Base-by-base conservation (phyloP, 2,113 vertebrate species). In the Phasianus colchicus region DNA sequence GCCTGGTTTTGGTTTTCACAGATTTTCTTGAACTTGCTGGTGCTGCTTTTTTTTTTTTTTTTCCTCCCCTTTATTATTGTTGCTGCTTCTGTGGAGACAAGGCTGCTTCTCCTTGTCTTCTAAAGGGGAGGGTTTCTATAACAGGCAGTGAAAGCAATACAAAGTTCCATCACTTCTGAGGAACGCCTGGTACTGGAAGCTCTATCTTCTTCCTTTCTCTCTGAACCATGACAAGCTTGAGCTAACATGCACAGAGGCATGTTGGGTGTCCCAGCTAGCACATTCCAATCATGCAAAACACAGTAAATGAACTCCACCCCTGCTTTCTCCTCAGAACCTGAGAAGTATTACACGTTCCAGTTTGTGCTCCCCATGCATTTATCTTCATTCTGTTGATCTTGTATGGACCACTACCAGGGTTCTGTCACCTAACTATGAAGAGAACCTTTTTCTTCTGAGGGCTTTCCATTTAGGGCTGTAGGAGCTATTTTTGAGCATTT, bases 201-300 rank as follows among this genome's bases (percentile, higher is more conserved):
- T 71, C 69, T 22, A 8, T 45, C 42, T 24, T 32, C 30, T 66
- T 32, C 17, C 27, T 67, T 67, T 29, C 20, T 22, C 65, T 67
- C 65, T n/a, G 42, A 45, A n/a, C 30, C 42, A 24, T n/a, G 43
- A 22, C 42, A 10, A n/a, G 6, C 65, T n/a, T 55, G 58, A 43
- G 16, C 34, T 76, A 32, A 32, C 48, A 40, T 52, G 25, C 3
- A 1, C 4, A 32, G 71, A 55, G 25, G 11, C 52, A 27, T 30
- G 0, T 13, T 77, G 67, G 5, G 24, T 82, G 4, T 80, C 36
- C 43, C 40, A 66, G 30, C 69, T 48, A 71, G 30, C 9, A 6
- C 0, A 0, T 18, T 80, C 17, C 57, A 47, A n/a, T 67, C 8
- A 7, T 25, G 11, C 48, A 78, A 34, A 60, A n/a, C 1, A 0